Evolutionary conservation across 2,797 vertebrate genomes (phyloP), one percentile per base, ranked within the genome.

Genomic region (Xiphophorus birchmanni): DNA sequence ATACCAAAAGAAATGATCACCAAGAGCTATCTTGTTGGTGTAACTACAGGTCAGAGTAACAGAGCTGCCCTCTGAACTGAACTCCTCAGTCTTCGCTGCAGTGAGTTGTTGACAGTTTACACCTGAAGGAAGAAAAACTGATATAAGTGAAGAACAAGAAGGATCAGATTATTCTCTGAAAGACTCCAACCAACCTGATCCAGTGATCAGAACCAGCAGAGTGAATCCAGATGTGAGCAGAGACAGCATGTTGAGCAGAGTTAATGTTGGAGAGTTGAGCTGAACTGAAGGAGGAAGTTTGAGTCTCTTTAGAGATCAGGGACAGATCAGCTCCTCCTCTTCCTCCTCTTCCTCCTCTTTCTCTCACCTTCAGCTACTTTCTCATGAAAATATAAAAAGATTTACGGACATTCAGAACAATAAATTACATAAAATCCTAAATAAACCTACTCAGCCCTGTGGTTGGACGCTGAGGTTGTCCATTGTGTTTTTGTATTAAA

Each of bases 1-100:
- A 80, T 89, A 86, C 87, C 87, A 89, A 65, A 29, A 83, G 29
- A 86, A 86, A 37, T 71, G 1, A 56, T 84, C 75, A 17, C 0
- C 0, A 8, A 0, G 0, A 12, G 45, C 12, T 4, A 13, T 15
- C 13, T 18, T 0, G 9, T 40, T 73, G 0, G 42, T 5, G 58
- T 80, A 75, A 10, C 0, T 85, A 52, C 50, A 80, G 67, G 78
- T 9, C 73, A 85, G 45, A 47, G 45, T 15, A 47, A 15, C 45
- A 47, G 12, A 15, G 45, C 45, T 47, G 45, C 45, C 45, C 23
- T 83, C 79, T 56, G 54, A 69, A 0, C 8, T 79, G 76, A 35
- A 63, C 32, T 35, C 29, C 60, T 63, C 60, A 15, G 13, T 63
- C 60, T 63, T 35, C 6, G 5, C 29, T 32, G 60, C 60, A 32